These are phyloP conservation scores for Psittacula derbiana DNA, from an alignment of 2,797 vertebrate genomes.

Conservation along the genomic window DNA sequence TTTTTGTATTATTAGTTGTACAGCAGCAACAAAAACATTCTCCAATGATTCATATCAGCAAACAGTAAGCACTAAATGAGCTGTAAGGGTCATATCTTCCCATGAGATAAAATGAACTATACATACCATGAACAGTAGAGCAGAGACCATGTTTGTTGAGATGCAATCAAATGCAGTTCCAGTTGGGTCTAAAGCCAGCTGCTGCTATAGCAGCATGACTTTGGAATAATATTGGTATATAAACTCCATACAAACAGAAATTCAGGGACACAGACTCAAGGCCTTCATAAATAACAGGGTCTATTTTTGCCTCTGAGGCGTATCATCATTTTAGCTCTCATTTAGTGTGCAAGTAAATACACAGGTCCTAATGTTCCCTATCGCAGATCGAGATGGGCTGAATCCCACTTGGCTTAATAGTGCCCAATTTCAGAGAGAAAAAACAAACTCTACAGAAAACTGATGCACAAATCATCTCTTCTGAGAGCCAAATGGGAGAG, in stretches of 20 bases:
- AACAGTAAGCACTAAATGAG: conserved; percentile 28
- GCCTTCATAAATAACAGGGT: background rate
- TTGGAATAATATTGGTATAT: background rate
- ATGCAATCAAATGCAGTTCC: conserved; percentile 16
- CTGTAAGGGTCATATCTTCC: conserved; percentile 18
- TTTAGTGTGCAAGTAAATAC: background rate
- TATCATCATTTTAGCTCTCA: background rate
- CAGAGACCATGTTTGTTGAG: background rate
- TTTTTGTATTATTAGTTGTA: conserved; percentile 17
- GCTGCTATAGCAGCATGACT: conserved; percentile 1
- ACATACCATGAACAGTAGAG: background rate
- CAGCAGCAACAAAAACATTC: background rate
- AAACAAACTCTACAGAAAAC: background rate
- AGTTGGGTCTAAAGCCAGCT: background rate
- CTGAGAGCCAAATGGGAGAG: background rate
- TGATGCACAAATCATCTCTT: background rate
- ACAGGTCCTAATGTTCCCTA: background rate
- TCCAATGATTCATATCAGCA: conserved; percentile 39
- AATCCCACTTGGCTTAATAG: background rate
- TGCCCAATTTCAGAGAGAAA: background rate
- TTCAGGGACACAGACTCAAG: background rate
- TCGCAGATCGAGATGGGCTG: background rate
- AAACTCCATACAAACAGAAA: background rate
- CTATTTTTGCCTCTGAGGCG: background rate
- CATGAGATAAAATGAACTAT: background rate